Evolutionary conservation across 2,797 vertebrate species (phyloP), one percentile per base, ranked within the genome.

Genomic region (Acipenser transmontanus): DNA sequence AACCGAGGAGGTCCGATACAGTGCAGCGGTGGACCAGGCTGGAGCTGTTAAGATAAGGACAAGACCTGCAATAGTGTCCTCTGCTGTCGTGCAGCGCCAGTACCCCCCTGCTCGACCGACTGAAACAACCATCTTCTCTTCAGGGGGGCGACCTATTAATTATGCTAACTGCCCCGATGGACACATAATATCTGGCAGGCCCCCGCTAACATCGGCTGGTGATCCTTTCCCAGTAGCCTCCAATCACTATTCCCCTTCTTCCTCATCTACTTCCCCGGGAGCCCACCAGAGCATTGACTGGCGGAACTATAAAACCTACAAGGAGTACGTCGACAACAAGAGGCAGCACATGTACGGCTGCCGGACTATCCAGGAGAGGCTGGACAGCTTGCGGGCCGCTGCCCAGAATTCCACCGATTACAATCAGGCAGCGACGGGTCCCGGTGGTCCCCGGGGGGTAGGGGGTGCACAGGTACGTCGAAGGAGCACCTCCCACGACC

Each of bases 281-380:
- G 89, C 93, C 4, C 95, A 93, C 76, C 94, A 94, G 82, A 93
- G 95, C 60, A 98, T 99, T 70, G 97, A 99, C 92, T 99, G 97
- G 97, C 94, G 92, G 73, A 99, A 91, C 76, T 99, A 99, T 83
- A 98, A 97, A 82, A 98, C 97, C 6, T 99, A 99, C 75, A 98
- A 97, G 82, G 97, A 98, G 69, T 99, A 99, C 72, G 95, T 98
- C 2, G 96, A 98, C 65, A 90, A 94, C 47, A 92, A 93, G 68
- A 91, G 94, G 65, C 89, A 93, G 80, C 94, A 98, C 81, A 94
- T 91, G 56, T 95, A 96, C 5, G 95, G 97, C 70, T 95, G 91
- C 72, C 88, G 97, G 72, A 98, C 95, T 49, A 98, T 99, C 79
- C 95, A 98, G 73, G 96, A 98, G 65, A 90, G 97, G 59, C 71